Evolutionary conservation across 2,113 vertebrate genomes (phyloP), one percentile per base, ranked within the genome.

Genomic region (Microcebus griseorufus): DNA sequence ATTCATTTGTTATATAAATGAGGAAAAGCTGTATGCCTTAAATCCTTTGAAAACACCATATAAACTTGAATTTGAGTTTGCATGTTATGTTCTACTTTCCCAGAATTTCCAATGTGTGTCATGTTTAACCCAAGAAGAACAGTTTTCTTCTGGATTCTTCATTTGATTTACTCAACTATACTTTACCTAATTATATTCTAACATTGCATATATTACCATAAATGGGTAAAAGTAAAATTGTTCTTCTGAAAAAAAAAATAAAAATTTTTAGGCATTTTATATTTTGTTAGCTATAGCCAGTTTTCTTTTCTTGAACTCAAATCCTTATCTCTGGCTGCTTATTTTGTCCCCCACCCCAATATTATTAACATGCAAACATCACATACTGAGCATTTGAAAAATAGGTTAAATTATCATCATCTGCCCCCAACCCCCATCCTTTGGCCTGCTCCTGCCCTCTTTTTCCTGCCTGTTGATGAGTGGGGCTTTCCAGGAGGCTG

Each of bases 211-310:
- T 42, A 42, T 42, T 42, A 42, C 42, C 42, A 23, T 94, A 97
- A 97, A 92, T 98, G 96, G 75, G 45, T 96, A 72, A 98, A 98
- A 78, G 86, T 88, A 48, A 64, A 94, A 69, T 72, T 82, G 94
- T 67, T 96, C 88, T 98, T 97, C 83, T 95, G 94, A 95, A 82
- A 86, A 42, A 42, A 42, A 42, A 42, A 42, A 42, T 6, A 42
- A 58, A 86, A 65, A 34, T 27, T 64, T 53, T 42, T 20, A 72
- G 10, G 37, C 14, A 78, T 55, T 82, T 86, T 82, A 29, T 37
- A 85, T 89, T 76, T 62, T 81, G 34, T 93, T 84, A 93, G 60
- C 17, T 37, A 42, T 11, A 69, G 62, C 13, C 32, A 58, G 12
- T 83, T 87, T 95, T 62, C 32, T 75, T 51, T 60, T 69, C 62